phyloP scores from a whole-genome alignment of 2,113 vertebrate species.

The Sterna hirundo region DNA sequence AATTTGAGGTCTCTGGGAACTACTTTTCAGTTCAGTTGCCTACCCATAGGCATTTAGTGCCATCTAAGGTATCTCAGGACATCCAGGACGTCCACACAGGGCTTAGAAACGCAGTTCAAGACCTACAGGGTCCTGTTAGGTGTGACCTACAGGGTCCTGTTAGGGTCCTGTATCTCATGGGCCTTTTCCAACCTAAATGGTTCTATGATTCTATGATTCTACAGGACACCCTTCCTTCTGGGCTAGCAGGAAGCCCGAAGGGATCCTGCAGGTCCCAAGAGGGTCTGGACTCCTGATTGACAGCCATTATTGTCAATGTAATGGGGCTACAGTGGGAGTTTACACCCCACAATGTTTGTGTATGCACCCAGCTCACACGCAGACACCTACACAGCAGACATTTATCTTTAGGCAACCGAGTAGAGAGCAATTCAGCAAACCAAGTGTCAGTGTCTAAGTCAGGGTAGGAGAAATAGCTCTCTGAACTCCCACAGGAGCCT shows the following conservation, averaged over 20 bases:
- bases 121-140: neutral
- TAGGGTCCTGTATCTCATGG: too few species aligned
- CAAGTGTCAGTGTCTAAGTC: neutral
- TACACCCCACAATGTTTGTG: neutral
- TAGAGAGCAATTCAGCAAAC: neutral
- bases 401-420: neutral
- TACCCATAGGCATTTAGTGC: neutral
- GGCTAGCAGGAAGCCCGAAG: neutral
- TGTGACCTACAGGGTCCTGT: neutral
- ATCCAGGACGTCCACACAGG: neutral
- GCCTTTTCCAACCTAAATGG: too few species aligned
- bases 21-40: neutral
- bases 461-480: neutral
- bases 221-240: neutral
- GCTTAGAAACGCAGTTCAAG: neutral
- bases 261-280: accelerated
- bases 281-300: neutral
- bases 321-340: neutral
- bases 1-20: neutral
- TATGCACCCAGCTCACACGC: neutral
- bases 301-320: neutral
- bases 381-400: neutral
- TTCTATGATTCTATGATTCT: too few species aligned
- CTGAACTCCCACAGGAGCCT: neutral
- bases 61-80: neutral